Base-by-base conservation (phyloP, 2,113 vertebrate species). In the Bubo bubo region DNA sequence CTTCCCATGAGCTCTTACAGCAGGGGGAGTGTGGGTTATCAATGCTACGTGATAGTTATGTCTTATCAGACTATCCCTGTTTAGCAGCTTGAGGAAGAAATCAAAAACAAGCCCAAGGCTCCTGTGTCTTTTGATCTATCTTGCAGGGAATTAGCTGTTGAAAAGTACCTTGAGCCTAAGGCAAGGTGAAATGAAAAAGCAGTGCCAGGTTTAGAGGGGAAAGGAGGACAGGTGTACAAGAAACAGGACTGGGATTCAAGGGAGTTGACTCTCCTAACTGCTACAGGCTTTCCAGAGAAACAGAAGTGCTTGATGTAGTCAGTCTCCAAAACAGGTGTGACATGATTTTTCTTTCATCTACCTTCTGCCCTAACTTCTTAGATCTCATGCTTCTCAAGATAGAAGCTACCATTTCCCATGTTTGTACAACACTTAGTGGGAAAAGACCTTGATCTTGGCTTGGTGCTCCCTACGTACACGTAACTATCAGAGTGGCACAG, bases 291-390 rank as follows among this genome's bases (percentile, higher is more conserved):
- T 91, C 76, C 56, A 93, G 47, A 77, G 76, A 92, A 93, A 80
- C 63, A 83, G 41, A 84, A 92, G 43, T 67, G 32, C 49, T 93
- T 91, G 73, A 86, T 92, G 79, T 79, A 94, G 84, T 91, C 58
- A 68, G 64, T 79, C 77, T 96, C 66, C 92, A 81, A 86, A 96
- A 96, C 81, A 91, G 81, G 35, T 72, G 77, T 88, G 92, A 90
- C 30, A 1, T n/a, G 71, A 80, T 71, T 95, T 93, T 86, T 80
- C 96, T 97, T 97, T 97, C 88, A 97, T 96, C 96, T 95, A 0
- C 71, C 45, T 79, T 93, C 84, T 90, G 76, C 83, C 53, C 24
- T 56, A 79, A 79, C 45, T 96, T 84, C 92, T 92, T 90, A 83
- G 92, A 96, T 96, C 91, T 87, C 32, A 9, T 35, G 20, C 52